Conservation (phyloP, 2,113 vertebrate genomes). For the Zosterops japonicus region DNA sequence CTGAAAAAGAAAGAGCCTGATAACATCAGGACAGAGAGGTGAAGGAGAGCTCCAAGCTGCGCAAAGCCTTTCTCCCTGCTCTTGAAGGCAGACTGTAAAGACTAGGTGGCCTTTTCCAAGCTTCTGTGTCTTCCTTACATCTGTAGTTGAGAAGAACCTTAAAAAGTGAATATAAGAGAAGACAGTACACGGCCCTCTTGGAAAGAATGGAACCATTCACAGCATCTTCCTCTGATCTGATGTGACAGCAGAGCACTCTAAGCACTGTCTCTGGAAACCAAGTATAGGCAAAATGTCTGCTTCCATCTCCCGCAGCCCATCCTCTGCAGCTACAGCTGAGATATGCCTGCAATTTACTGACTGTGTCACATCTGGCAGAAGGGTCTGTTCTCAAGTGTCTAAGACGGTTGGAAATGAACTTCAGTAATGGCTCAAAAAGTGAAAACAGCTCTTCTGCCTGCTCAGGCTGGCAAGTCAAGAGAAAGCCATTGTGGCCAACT, state of each 20-base stretch:
- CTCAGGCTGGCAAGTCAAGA: background rate
- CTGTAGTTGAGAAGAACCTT: background rate
- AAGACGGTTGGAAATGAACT: background rate
- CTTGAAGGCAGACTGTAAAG: background rate
- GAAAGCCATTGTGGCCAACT: background rate
- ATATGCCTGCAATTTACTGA: accelerated
- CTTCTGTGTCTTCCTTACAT: background rate
- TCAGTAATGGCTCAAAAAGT: background rate
- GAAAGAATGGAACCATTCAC: background rate
- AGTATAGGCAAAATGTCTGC: background rate
- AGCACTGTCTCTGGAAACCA: background rate
- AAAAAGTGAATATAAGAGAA: background rate
- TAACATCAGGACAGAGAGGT: background rate
- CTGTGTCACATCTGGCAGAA: background rate
- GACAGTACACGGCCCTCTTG: background rate
- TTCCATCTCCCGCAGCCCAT: background rate
- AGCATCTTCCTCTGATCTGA: background rate
- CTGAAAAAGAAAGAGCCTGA: background rate
- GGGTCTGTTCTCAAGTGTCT: background rate
- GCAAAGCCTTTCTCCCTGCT: background rate
- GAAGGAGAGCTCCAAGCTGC: background rate
- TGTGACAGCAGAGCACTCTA: background rate
- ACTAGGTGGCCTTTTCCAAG: background rate
- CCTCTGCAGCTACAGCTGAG: background rate
- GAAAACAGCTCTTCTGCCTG: background rate